Percentiles rank a stretch among this genome's conserved stretches.
Evolutionary conservation across 2,888 invertebrate species (phyloP).

Genomic region (Apotomis capreana): DNA sequence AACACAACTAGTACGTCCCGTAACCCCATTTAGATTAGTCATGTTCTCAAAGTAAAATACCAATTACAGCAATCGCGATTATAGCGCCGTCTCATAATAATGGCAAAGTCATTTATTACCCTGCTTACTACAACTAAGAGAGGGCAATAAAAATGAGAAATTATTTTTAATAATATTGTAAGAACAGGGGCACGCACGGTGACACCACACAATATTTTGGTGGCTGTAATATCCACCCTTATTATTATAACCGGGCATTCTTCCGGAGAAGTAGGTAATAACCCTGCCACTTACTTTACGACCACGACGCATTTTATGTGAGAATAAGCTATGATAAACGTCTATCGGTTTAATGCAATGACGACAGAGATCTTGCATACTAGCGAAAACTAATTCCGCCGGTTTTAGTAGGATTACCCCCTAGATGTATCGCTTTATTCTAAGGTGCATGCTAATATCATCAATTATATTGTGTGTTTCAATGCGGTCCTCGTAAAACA

Average conservation of each 20-base stretch:
- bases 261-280: slow-evolving; percentile 66
- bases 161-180: slow-evolving; percentile 81
- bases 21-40: not conserved
- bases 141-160: slow-evolving; percentile 82
- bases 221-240: slow-evolving; percentile 65
- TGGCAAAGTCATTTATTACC: slow-evolving; percentile 68
- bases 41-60: slow-evolving; percentile 26
- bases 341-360: slow-evolving; percentile 44
- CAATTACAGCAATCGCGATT: slow-evolving; percentile 34
- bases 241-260: slow-evolving; percentile 76
- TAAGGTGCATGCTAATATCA: too few relatives aligned
- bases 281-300: slow-evolving; percentile 72
- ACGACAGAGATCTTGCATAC: slow-evolving; percentile 9
- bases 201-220: slow-evolving; percentile 73
- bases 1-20: not conserved
- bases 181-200: slow-evolving; percentile 56
- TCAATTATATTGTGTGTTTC: too few relatives aligned
- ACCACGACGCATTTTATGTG: slow-evolving; percentile 65
- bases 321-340: slow-evolving; percentile 55
- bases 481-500: too few relatives aligned
- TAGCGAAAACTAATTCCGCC: not conserved
- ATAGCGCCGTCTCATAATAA: slow-evolving; percentile 47
- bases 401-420: not conserved
- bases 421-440: too few relatives aligned
- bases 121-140: slow-evolving; percentile 61